Percentiles rank a stretch among this genome's conserved stretches.
Conservation (phyloP, 2,888 invertebrate species). For the Callosobruchus maculatus region DNA sequence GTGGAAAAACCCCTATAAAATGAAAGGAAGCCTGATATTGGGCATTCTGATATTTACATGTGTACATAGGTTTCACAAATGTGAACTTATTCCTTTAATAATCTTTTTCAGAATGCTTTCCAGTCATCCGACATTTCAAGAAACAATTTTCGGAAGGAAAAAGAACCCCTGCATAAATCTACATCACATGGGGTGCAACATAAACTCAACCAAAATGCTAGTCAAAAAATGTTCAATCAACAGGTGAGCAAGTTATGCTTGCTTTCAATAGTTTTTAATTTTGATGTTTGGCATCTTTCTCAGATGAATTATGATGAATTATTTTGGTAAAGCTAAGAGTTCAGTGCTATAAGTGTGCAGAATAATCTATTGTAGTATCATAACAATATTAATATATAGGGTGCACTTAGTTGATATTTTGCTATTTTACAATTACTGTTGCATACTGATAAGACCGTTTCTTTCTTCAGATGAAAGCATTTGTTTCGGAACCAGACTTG, state of each 20-base stretch:
- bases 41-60: no score
- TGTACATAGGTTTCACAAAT: no score
- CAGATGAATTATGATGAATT: no score
- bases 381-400: no score
- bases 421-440: no score
- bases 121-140: constrained; percentile 7
- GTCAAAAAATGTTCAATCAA: constrained; percentile 24
- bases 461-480: constrained; percentile 53
- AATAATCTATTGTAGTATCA: no score
- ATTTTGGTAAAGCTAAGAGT: no score
- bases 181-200: constrained; percentile 22
- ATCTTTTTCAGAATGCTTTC: not conserved
- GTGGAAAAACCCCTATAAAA: no score
- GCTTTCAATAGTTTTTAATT: constrained; percentile 1
- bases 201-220: constrained; percentile 25
- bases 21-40: no score
- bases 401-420: no score
- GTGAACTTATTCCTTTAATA: no score
- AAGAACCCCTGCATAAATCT: constrained; percentile 29
- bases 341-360: no score
- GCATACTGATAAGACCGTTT: not conserved
- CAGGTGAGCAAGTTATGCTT: constrained; percentile 14
- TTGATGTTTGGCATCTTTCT: not conserved
- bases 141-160: constrained; percentile 25
- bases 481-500: constrained; percentile 74